These are phyloP conservation scores for Trididemnum clinides DNA, from an alignment of 23 tunicate genomes.

Conservation along the genomic window DNA sequence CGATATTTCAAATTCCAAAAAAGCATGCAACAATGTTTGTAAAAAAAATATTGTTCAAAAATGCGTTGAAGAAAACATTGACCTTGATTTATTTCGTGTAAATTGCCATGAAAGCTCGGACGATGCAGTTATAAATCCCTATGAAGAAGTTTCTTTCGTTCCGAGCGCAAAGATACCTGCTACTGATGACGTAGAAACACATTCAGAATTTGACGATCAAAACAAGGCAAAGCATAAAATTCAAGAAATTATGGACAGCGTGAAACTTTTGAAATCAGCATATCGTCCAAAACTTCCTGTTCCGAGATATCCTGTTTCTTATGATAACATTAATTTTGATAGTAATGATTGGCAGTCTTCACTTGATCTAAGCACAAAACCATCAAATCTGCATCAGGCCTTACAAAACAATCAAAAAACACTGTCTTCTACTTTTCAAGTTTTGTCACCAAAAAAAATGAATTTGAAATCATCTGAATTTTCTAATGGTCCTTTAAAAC, in stretches of 20 bases:
- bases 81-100: neutral
- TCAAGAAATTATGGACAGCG: conserved; percentile 54
- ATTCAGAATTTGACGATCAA: conserved; percentile 42
- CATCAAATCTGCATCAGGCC: neutral
- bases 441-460: neutral
- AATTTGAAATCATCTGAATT: neutral
- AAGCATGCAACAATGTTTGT: neutral
- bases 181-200: neutral
- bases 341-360: neutral
- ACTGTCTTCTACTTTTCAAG: neutral
- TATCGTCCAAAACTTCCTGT: conserved; percentile 59
- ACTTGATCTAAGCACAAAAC: neutral
- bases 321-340: conserved; percentile 57
- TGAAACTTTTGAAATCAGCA: conserved; percentile 47
- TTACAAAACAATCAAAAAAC: neutral
- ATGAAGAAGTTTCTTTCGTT: conserved; percentile 62
- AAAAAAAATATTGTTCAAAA: neutral
- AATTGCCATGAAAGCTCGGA: conserved; percentile 34
- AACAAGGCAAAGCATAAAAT: conserved; percentile 44
- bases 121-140: conserved; percentile 59
- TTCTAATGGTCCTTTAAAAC: conserved; percentile 26
- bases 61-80: neutral
- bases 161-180: neutral
- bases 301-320: conserved; percentile 63
- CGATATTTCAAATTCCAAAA: no score